Evolutionary conservation across 2,888 invertebrate species (phyloP).

Genomic region (Acrobasis consociella): DNA sequence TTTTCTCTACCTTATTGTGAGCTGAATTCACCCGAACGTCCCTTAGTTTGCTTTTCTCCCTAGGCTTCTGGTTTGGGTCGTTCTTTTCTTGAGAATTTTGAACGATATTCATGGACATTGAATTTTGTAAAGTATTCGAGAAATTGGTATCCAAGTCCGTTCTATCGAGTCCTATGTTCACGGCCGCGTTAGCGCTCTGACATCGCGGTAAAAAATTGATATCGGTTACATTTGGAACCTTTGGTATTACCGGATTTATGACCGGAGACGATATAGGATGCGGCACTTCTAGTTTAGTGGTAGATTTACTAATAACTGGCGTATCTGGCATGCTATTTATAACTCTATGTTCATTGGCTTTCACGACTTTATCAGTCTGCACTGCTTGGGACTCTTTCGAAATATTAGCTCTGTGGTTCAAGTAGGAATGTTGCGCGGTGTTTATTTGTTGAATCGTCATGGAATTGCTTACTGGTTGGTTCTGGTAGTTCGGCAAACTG

Average conservation of each 20-base stretch:
- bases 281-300: slow-evolving; percentile 75
- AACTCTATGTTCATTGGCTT: slow-evolving; percentile 59
- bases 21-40: slow-evolving; percentile 78
- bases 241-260: slow-evolving; percentile 73
- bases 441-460: slow-evolving; percentile 76
- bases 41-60: slow-evolving; percentile 73
- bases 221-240: slow-evolving; percentile 70
- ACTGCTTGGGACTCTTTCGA: slow-evolving; percentile 70
- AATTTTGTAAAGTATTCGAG: slow-evolving; percentile 57
- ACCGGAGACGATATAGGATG: slow-evolving; percentile 78
- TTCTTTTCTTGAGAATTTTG: slow-evolving; percentile 63
- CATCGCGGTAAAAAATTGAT: slow-evolving; percentile 73
- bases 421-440: slow-evolving; percentile 61
- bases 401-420: slow-evolving; percentile 62
- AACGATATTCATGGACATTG: slow-evolving; percentile 63
- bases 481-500: slow-evolving; percentile 52
- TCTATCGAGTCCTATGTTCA: slow-evolving; percentile 68
- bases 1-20: slow-evolving; percentile 74
- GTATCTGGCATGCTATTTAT: slow-evolving; percentile 57
- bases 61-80: slow-evolving; percentile 63
- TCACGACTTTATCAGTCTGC: slow-evolving; percentile 70
- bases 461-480: slow-evolving; percentile 62
- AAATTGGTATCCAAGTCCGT: slow-evolving; percentile 63
- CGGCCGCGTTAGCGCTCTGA: slow-evolving; percentile 73
- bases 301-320: slow-evolving; percentile 64